Evolutionary conservation across 30 jellyfish, hydroid and myxozoan species (phyloP).

Genomic region (Aurelia sp.): DNA sequence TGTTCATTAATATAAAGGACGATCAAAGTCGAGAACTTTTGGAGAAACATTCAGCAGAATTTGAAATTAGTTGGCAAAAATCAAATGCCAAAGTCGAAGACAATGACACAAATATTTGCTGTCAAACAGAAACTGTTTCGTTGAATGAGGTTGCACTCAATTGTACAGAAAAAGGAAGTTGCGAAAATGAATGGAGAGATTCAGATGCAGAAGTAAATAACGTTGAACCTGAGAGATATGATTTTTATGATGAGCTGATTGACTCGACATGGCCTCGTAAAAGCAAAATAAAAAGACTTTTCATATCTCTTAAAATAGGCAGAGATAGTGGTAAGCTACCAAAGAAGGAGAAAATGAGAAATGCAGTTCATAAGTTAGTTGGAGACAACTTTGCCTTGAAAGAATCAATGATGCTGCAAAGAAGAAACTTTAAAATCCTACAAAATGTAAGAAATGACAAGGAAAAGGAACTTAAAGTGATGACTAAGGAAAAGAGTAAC

Average conservation of each 20-base stretch:
- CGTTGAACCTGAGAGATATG: background rate
- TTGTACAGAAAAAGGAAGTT: too few species aligned
- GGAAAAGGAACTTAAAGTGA: background rate
- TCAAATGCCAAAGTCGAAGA: too few species aligned
- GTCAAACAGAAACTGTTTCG: background rate
- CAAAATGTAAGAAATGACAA: background rate
- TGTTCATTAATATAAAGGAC: too few species aligned
- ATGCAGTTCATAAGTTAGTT: background rate
- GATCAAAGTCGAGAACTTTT: too few species aligned
- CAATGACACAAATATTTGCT: too few species aligned
- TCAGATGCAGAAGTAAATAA: background rate
- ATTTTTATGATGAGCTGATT: background rate
- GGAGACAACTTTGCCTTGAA: conserved; percentile 1
- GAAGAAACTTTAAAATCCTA: background rate
- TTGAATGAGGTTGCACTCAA: background rate
- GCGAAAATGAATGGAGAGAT: too few species aligned
- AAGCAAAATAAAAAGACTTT: background rate
- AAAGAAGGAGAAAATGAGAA: background rate
- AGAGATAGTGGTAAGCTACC: background rate
- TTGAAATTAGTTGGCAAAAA: too few species aligned
- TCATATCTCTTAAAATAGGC: too few species aligned
- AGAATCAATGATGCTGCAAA: background rate
- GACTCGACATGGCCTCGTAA: background rate
- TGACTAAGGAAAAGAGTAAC: background rate
- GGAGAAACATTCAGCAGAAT: too few species aligned